Percentiles rank a stretch among this genome's conserved stretches.
phyloP scores from a whole-genome alignment of 2,797 vertebrate genomes.

The Galagoides demidoff region DNA sequence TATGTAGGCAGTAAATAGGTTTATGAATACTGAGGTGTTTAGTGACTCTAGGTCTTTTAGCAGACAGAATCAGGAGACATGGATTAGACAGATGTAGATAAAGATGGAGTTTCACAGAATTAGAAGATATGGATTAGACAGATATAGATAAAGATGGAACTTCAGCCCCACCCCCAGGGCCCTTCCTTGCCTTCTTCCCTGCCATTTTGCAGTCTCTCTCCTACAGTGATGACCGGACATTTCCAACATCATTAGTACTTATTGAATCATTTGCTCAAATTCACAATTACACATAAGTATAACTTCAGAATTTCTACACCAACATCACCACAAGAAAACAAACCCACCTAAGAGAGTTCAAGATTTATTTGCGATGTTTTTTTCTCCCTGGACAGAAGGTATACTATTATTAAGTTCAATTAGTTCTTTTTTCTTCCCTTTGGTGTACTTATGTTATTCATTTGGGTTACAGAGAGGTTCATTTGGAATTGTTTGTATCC shows the following conservation, averaged over 20 bases:
- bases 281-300: background rate
- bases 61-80: background rate
- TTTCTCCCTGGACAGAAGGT: background rate
- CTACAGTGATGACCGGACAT: background rate
- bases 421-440: background rate
- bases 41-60: background rate
- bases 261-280: background rate
- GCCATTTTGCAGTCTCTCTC: background rate
- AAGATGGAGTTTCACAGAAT: background rate
- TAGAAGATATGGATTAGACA: background rate
- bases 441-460: background rate
- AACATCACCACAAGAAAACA: background rate
- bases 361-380: background rate
- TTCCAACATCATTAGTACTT: background rate
- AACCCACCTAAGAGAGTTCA: background rate
- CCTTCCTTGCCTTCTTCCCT: background rate
- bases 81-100: background rate
- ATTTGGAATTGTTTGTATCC: background rate
- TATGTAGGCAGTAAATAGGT: background rate
- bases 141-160: background rate
- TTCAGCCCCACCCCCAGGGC: background rate
- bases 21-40: background rate
- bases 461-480: background rate
- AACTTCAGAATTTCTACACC: constrained; percentile 16
- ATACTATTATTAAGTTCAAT: background rate